phyloP scores from a whole-genome alignment of 30 jellyfish, hydroid and myxozoan genomes.

The Cassiopea andromeda region DNA sequence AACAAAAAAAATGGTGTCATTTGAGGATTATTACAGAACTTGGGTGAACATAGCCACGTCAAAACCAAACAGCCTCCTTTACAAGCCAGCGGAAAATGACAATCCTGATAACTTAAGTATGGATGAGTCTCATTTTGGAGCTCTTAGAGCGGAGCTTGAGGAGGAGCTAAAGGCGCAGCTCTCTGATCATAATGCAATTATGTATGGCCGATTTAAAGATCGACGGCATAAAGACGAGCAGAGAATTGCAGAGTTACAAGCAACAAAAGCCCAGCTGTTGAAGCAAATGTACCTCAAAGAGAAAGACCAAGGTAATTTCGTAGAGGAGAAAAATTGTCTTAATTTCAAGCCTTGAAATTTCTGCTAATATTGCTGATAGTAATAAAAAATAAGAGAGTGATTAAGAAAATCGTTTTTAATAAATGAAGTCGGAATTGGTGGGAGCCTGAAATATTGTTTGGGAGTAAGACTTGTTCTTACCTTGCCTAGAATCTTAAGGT shows the following conservation, averaged over 20 bases:
- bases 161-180: constrained; percentile 67
- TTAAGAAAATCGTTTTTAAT: too few relatives aligned
- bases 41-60: constrained; percentile 80
- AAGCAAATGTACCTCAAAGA: constrained; percentile 43
- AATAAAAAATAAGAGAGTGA: too few relatives aligned
- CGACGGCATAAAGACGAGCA: constrained; percentile 21
- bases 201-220: constrained; percentile 68
- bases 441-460: too few relatives aligned
- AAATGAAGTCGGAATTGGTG: too few relatives aligned
- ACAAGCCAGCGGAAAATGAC: constrained; percentile 14
- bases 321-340: too few relatives aligned
- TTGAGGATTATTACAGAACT: constrained; percentile 68
- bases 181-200: constrained; percentile 69
- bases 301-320: constrained; percentile 18
- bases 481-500: too few relatives aligned
- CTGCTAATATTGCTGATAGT: too few relatives aligned
- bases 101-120: constrained; percentile 15
- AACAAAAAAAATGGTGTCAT: constrained; percentile 35
- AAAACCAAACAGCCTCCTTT: constrained; percentile 34
- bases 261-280: constrained; percentile 66
- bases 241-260: constrained; percentile 60
- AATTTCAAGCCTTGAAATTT: too few relatives aligned
- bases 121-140: constrained; percentile 62
- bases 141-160: constrained; percentile 54
- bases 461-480: too few relatives aligned